A percentile compares a stretch with the other conserved stretches of the same genome.
phyloP scores from a whole-genome alignment of 1,140 invertebrate species.

The Batillaria attramentaria region DNA sequence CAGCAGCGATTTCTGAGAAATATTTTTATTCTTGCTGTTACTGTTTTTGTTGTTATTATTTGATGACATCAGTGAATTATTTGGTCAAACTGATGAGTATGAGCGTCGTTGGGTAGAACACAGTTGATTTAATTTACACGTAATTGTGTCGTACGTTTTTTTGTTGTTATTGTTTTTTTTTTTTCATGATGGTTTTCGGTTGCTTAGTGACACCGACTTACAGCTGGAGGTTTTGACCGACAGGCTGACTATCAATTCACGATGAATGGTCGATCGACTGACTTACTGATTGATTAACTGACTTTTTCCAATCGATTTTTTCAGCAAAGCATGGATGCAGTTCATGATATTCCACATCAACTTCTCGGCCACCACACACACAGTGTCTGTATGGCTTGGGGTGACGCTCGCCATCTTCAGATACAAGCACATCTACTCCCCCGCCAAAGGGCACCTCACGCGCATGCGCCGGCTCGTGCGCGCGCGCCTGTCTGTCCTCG shows the following conservation, averaged over 20 bases:
- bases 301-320: constrained; percentile 37
- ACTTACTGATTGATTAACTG: no score
- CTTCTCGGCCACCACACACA: constrained; percentile 87
- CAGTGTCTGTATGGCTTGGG: constrained; percentile 93
- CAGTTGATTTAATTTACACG: no score
- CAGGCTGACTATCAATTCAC: neutral
- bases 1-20: no score
- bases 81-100: no score
- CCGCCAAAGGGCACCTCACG: constrained; percentile 77
- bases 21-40: no score
- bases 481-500: constrained; percentile 81
- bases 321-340: constrained; percentile 58
- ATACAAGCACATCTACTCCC: constrained; percentile 84
- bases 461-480: constrained; percentile 76
- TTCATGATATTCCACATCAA: constrained; percentile 72
- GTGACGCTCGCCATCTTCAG: constrained; percentile 87
- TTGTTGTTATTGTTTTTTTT: neutral
- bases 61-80: no score
- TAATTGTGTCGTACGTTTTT: neutral
- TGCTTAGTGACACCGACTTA: neutral
- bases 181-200: neutral
- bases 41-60: no score
- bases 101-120: no score
- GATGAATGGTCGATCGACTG: neutral
- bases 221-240: neutral